Evolutionary conservation across 2,888 invertebrate genomes (phyloP), one percentile per base, ranked within the genome.

Genomic region (Sesia apiformis): DNA sequence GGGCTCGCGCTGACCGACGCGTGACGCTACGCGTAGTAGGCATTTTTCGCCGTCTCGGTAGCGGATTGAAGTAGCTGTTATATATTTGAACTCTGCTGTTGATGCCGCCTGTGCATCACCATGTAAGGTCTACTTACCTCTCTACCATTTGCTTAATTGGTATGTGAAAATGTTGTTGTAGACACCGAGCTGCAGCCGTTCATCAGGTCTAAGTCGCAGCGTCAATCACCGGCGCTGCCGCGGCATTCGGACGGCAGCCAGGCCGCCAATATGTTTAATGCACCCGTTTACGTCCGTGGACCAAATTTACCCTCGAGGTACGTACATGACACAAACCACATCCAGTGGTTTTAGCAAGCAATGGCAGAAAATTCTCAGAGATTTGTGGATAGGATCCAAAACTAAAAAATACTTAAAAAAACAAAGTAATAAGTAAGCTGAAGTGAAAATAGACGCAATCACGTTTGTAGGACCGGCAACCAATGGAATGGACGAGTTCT

Each of bases 181-280:
- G 64, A 63, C 52, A 63, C 65, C 55, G 65, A 66, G 58, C 61
- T 7, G 56, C 58, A 46, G 49, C 55, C 60, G 8, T 39, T 50
- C 38, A 39, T 50, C 7, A 8, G 50, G n/a, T 8, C 50, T 8
- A 50, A 50, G 50, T 39, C 50, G 5, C 7, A 23, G 38, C 50
- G 38, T 4, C 38, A 50, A 50, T 50, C 38, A 39, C 43, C 43
- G 39, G 58, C 54, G 53, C 66, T 63, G 52, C 58, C 54, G 53
- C 66, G 63, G 52, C 62, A 64, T 59, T 55, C 64, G 0, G 63
- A 63, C 40, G 65, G 56, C 52, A 63, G 57, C 39, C 69, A 71
- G 59, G 65, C 64, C 5, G 66, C 71, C 39, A 58, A 57, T 40
- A 57, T 65, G 41, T 70, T 39, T 63, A 65, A 57, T 58, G 59